phyloP scores from a whole-genome alignment of 2,113 vertebrate genomes.

The Riparia riparia region DNA sequence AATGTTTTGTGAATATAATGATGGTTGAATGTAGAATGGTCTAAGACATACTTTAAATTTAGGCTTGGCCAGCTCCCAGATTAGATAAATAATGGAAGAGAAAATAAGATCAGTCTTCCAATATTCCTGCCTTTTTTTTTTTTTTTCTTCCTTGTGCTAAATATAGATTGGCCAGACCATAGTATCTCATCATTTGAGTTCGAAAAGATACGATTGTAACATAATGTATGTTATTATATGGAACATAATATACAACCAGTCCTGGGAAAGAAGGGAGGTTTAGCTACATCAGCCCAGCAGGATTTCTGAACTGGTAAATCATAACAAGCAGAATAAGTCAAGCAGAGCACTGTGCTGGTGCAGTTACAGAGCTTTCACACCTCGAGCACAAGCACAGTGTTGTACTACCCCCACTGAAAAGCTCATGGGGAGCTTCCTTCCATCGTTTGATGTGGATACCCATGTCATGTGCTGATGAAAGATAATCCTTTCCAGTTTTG shows the following conservation, averaged over 20 bases:
- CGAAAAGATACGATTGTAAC: not conserved
- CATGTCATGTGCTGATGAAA: not conserved
- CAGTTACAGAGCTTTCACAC: not conserved
- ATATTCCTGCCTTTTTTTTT: not conserved
- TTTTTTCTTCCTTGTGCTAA: not conserved
- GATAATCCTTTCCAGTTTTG: not conserved
- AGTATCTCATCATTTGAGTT: not conserved
- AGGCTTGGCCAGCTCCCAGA: not conserved
- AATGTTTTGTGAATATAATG: not conserved
- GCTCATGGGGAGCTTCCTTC: rapidly evolving
- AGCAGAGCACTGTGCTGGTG: not conserved
- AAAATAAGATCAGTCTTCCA: not conserved
- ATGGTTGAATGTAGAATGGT: not conserved
- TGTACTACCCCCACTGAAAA: not conserved
- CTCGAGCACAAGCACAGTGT: not conserved
- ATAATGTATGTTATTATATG: not conserved
- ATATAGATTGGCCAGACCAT: not conserved
- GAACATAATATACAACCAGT: not conserved
- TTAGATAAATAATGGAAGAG: not conserved
- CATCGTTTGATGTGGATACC: too few species aligned
- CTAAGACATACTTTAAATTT: not conserved
- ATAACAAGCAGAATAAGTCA: not conserved
- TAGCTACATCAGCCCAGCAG: not conserved
- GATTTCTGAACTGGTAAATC: not conserved
- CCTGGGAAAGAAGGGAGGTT: not conserved